Percentiles rank a stretch among this genome's conserved stretches.
phyloP scores from a whole-genome alignment of 1,140 invertebrate genomes.

The Amphibalanus amphitrite region DNA sequence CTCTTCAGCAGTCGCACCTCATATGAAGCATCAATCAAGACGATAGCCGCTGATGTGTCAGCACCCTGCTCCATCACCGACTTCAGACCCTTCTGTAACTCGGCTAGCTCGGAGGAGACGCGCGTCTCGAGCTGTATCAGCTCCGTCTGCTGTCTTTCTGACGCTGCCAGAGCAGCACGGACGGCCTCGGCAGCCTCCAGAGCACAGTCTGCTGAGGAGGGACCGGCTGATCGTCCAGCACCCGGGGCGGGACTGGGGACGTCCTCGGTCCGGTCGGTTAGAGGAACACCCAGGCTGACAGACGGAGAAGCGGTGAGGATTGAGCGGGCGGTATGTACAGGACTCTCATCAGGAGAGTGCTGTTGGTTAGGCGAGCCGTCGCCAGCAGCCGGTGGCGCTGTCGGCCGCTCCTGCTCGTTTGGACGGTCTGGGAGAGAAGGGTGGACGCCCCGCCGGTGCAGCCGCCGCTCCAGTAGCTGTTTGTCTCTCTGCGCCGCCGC shows the following conservation, averaged over 20 bases:
- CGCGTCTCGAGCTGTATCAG: background rate
- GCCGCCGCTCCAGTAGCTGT: background rate
- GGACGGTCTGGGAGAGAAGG: too few species aligned
- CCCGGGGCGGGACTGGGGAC: background rate
- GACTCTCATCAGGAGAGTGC: too few species aligned
- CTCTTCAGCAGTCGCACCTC: background rate
- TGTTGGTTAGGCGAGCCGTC: background rate
- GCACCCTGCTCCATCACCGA: background rate
- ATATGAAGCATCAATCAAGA: background rate
- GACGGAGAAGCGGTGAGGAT: background rate
- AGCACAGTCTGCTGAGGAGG: background rate
- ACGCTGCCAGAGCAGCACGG: background rate
- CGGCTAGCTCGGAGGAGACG: background rate
- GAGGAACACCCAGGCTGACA: background rate
- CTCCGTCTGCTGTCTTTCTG: background rate
- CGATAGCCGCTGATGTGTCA: background rate
- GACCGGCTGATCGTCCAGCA: background rate
- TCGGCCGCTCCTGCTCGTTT: too few species aligned
- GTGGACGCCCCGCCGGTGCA: background rate
- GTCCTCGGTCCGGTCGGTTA: background rate
- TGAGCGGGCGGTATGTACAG: too few species aligned
- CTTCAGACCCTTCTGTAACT: background rate
- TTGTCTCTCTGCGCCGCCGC: background rate
- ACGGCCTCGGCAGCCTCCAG: background rate
- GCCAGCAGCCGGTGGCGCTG: too few species aligned